Conservation (phyloP, 1,140 invertebrate genomes). For the Thaumatotibia leucotreta region DNA sequence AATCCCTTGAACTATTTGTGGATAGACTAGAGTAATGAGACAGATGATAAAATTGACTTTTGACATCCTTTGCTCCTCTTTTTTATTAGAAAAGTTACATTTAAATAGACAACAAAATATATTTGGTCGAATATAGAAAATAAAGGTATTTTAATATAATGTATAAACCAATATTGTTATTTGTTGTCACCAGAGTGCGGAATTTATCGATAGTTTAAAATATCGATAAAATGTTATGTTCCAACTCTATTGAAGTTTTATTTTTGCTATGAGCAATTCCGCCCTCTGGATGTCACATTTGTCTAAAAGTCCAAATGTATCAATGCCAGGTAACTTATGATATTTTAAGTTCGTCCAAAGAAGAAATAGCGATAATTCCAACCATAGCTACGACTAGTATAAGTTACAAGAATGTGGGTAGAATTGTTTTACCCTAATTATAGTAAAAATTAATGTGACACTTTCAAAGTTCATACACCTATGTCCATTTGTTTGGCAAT, state of each 20-base stretch:
- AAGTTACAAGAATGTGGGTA: not conserved
- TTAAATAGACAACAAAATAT: not conserved
- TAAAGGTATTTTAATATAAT: too few species aligned
- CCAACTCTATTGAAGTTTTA: too few species aligned
- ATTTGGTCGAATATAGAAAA: too few species aligned
- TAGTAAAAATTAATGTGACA: too few species aligned
- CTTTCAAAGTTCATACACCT: too few species aligned
- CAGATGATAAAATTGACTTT: conserved; percentile 4
- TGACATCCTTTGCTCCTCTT: not conserved
- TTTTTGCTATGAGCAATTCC: too few species aligned
- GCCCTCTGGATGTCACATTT: too few species aligned
- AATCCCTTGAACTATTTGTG: not conserved
- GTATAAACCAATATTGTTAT: not conserved
- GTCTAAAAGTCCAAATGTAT: not conserved
- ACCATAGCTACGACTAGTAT: not conserved
- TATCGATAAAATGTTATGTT: too few species aligned
- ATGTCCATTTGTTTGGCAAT: too few species aligned
- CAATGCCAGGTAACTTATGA: not conserved
- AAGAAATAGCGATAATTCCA: not conserved
- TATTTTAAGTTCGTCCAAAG: not conserved
- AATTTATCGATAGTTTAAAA: too few species aligned
- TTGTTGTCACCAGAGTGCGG: not conserved
- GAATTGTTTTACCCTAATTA: too few species aligned
- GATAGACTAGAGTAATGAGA: not conserved
- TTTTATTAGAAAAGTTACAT: not conserved